Evolutionary conservation across 2,113 vertebrate genomes (phyloP).

Genomic region (Lepisosteus osseus): DNA sequence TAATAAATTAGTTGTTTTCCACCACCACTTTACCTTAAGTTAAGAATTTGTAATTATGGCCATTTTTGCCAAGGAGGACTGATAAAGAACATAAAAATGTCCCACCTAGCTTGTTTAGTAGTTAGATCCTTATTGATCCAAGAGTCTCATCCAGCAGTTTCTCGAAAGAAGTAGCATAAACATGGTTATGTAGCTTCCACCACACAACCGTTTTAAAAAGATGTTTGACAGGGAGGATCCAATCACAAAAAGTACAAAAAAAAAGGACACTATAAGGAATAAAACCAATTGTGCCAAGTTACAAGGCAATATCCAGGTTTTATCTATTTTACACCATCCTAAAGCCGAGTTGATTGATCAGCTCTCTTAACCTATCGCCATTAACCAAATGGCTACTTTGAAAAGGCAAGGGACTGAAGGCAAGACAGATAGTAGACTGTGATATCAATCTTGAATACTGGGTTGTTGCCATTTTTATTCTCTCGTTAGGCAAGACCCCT

Average conservation of each 20-base stretch:
- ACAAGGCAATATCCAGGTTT: not conserved
- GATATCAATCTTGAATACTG: conserved; percentile 26
- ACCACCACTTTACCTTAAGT: too few species aligned
- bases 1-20: too few species aligned
- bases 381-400: conserved; percentile 16
- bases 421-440: conserved; percentile 2
- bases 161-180: too few species aligned
- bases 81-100: too few species aligned
- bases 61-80: too few species aligned
- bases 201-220: too few species aligned
- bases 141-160: too few species aligned
- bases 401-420: conserved; percentile 21
- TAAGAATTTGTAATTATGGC: too few species aligned
- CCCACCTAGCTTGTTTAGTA: too few species aligned
- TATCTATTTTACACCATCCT: not conserved
- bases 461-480: conserved; percentile 62
- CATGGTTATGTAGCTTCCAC: too few species aligned
- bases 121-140: too few species aligned
- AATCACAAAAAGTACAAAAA: not conserved
- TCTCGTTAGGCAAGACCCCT: conserved; percentile 66
- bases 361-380: conserved; percentile 14
- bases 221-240: too few species aligned
- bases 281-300: not conserved
- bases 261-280: not conserved
- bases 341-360: not conserved